Base-by-base conservation (phyloP, 2,113 vertebrate species). In the Nannospalax galili region DNA sequence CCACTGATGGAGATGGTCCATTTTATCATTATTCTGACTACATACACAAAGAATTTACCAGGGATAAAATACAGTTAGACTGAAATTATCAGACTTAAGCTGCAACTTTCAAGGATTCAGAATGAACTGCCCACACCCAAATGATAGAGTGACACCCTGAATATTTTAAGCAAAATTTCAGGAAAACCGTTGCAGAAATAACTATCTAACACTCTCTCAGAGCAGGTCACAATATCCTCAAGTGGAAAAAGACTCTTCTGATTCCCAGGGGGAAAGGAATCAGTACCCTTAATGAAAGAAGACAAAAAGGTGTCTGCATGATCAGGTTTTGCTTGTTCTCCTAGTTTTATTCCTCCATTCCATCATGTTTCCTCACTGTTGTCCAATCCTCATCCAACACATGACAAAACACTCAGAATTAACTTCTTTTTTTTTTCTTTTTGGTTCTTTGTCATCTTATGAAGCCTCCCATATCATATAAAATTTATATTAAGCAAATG, bases 291-390 rank as follows among this genome's bases (percentile, higher is more conserved):
- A 14, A 15, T 22, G n/a, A 28, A 86, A n/a, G 14, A 56, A 70
- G 48, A 24, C 7, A 4, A 15, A 65, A 26, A 60, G 30, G 22
- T 19, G 8, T 45, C 3, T 17, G 22, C 19, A n/a, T 4, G 4
- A 67, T 12, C 0, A 12, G 8, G 9, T 32, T 1, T 19, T 20
- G 3, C 6, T 1, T 19, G 15, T 3, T 32, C 14, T 28, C 30
- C 4, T 6, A 62, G 3, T 11, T 52, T 30, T 48, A 32, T 6
- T 0, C 40, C 28, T 72, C 10, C 37, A 19, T 52, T 14, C 7
- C 9, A 45, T 30, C 20, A 73, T 5, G 65, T 65, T 67, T 28
- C 4, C 1, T 16, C 12, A 45, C 48, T 30, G 7, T 3, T 56
- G 2, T 52, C 52, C 45, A 24, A 11, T 58, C 35, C 56, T 81